Conservation (phyloP, 1,140 invertebrate genomes). For the Cephus cinctus region DNA sequence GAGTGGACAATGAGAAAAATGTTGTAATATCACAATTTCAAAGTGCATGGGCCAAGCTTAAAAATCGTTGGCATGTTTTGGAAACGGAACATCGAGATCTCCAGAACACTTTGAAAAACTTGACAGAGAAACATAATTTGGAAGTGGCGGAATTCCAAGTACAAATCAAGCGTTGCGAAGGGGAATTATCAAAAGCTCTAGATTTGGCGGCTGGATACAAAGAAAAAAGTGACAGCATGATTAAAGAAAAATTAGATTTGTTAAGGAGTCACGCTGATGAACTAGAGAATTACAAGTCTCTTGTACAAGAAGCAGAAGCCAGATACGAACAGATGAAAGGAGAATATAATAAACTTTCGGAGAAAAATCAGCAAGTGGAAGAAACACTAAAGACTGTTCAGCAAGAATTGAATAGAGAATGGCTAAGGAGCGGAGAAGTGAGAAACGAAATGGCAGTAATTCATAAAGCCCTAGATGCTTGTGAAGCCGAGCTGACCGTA, state of each 20-base stretch:
- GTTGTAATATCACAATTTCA: constrained; percentile 64
- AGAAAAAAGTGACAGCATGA: constrained; percentile 62
- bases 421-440: constrained; percentile 37
- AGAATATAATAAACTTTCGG: constrained; percentile 43
- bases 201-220: constrained; percentile 67
- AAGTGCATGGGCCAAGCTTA: constrained; percentile 57
- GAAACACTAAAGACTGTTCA: constrained; percentile 37
- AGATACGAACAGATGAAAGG: constrained; percentile 38
- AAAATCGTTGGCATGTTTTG: constrained; percentile 46
- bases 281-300: constrained; percentile 45
- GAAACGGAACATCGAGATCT: constrained; percentile 48
- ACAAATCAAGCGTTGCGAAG: constrained; percentile 64
- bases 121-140: constrained; percentile 40
- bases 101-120: constrained; percentile 38
- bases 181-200: constrained; percentile 66
- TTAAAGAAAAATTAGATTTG: constrained; percentile 56
- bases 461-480: constrained; percentile 56
- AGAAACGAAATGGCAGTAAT: constrained; percentile 54
- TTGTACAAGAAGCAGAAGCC: constrained; percentile 42
- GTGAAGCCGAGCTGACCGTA: constrained; percentile 57
- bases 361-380: constrained; percentile 38
- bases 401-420: constrained; percentile 47
- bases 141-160: constrained; percentile 36
- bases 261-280: constrained; percentile 44
- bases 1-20: constrained; percentile 75